Conservation (phyloP, 2,888 invertebrate species). For the Drosophila helvetica region DNA sequence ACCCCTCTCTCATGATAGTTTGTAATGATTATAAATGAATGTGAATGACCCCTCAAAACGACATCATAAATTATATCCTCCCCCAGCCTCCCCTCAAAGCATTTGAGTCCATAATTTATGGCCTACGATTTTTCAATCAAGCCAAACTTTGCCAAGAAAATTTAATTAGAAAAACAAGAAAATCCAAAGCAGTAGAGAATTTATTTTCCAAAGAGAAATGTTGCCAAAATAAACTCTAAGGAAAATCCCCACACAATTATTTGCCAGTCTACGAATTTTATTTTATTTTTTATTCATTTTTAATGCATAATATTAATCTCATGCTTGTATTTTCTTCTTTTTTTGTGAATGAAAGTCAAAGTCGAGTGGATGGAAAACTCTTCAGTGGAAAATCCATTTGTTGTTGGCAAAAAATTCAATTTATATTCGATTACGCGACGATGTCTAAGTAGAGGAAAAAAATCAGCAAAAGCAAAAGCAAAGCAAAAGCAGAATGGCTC, state of each 20-base stretch:
- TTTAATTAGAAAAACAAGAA: constrained; percentile 4
- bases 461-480: too few species aligned
- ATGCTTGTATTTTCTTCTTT: constrained; percentile 72
- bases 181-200: not conserved
- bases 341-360: constrained; percentile 55
- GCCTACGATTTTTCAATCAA: constrained; percentile 2
- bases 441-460: constrained; percentile 65
- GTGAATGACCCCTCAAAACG: not conserved
- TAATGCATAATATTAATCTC: constrained; percentile 75
- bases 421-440: constrained; percentile 77
- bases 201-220: not conserved
- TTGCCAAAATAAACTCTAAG: constrained; percentile 5
- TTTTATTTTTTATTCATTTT: constrained; percentile 36
- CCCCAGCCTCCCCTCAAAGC: not conserved
- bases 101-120: not conserved
- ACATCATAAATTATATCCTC: not conserved
- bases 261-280: not conserved
- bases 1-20: not conserved
- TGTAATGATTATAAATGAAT: not conserved
- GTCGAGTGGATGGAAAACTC: constrained; percentile 43
- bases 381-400: constrained; percentile 72
- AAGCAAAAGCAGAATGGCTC: constrained; percentile 32
- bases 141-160: constrained; percentile 9
- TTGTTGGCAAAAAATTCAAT: constrained; percentile 73
- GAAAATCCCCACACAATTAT: not conserved